A percentile compares a stretch with the other conserved stretches of the same genome.
Conservation (phyloP, 2,113 vertebrate species). For the Hippocampus zosterae region DNA sequence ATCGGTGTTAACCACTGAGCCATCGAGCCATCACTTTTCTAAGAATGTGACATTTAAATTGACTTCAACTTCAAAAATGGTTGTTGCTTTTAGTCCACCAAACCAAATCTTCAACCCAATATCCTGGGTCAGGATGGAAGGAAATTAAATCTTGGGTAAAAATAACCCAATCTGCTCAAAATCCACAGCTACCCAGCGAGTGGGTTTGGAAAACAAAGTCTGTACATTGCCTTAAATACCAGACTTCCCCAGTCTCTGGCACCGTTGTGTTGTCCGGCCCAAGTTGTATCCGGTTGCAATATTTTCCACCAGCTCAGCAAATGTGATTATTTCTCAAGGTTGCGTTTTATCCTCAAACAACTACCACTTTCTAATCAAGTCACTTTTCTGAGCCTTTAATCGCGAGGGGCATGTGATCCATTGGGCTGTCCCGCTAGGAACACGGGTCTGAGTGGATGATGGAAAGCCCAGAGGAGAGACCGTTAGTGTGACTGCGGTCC, state of each 20-base stretch:
- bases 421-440: conserved; percentile 29
- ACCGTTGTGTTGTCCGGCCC: conserved; percentile 8
- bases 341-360: conserved; percentile 21
- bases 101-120: too few species aligned
- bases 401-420: conserved; percentile 40
- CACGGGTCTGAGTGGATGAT: conserved; percentile 39
- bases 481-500: conserved; percentile 31
- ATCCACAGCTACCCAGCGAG: too few species aligned
- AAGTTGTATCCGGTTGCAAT: conserved; percentile 20
- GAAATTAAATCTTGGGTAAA: too few species aligned
- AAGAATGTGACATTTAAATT: too few species aligned
- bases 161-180: too few species aligned
- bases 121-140: too few species aligned
- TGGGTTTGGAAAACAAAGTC: too few species aligned
- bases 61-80: too few species aligned
- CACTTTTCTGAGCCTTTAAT: conserved; percentile 39
- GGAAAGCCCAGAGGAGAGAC: conserved; percentile 45
- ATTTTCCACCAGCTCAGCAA: conserved; percentile 11
- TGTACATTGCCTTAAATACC: neutral
- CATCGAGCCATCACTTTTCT: too few species aligned
- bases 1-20: too few species aligned
- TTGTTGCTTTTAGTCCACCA: too few species aligned
- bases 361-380: conserved; percentile 39
- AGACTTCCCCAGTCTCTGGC: neutral
- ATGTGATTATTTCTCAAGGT: conserved; percentile 29